These are phyloP conservation scores for Sphenodon punctatus DNA, from an alignment of 2,797 vertebrate species.

Conservation along the genomic window DNA sequence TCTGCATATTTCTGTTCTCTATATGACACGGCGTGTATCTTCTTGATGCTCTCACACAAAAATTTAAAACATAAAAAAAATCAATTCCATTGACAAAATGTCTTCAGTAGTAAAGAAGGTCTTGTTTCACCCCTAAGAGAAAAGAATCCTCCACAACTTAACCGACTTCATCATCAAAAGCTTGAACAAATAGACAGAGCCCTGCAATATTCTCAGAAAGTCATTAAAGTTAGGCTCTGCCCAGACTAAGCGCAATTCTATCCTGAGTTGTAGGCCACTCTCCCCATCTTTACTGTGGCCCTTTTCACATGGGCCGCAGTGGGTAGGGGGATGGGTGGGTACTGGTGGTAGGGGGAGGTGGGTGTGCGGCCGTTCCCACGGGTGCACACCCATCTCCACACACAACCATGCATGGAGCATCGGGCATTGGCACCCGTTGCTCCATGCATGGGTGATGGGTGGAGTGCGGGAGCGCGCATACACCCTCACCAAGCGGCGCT, in stretches of 20 bases:
- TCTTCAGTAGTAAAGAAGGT: conserved; percentile 15
- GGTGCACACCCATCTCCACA: too few species aligned
- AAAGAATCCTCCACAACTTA: neutral
- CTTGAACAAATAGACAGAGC: neutral
- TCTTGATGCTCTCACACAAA: neutral
- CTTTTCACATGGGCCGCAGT: too few species aligned
- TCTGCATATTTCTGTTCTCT: conserved; percentile 44
- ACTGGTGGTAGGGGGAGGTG: too few species aligned
- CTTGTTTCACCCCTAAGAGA: conserved; percentile 1
- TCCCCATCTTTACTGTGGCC: too few species aligned
- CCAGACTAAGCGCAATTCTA: neutral
- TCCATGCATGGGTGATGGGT: too few species aligned
- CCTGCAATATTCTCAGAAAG: neutral
- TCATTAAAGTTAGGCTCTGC: neutral
- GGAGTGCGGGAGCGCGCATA: too few species aligned
- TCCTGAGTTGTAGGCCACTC: neutral
- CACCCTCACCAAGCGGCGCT: too few species aligned
- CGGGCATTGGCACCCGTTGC: too few species aligned
- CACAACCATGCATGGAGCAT: too few species aligned
- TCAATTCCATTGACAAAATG: neutral
- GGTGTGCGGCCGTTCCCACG: too few species aligned
- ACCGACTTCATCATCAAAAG: neutral
- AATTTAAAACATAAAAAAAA: conserved; percentile 7
- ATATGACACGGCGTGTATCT: conserved; percentile 16
- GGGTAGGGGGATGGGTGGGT: too few species aligned